phyloP scores from a whole-genome alignment of 2,888 invertebrate species.

The Petrolisthes manimaculis region DNA sequence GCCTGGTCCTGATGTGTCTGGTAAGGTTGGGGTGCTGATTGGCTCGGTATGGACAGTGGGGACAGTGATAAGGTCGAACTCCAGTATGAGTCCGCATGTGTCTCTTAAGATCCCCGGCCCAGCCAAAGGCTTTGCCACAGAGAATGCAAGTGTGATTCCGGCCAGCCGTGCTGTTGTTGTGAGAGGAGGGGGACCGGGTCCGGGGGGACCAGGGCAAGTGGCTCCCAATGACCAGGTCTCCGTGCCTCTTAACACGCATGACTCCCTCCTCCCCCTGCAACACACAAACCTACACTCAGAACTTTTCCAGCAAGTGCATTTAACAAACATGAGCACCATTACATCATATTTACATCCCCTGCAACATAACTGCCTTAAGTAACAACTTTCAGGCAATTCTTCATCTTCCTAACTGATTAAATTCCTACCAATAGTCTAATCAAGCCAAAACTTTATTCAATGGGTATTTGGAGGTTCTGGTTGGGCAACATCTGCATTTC shows the following conservation, averaged over 20 bases:
- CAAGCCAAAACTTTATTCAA: background rate
- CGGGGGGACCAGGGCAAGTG: slow-evolving; percentile 34
- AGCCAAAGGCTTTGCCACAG: slow-evolving; percentile 62
- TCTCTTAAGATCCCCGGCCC: slow-evolving; percentile 55
- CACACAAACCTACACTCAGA: slow-evolving; percentile 60
- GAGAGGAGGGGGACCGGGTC: slow-evolving; percentile 38
- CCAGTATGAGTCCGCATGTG: slow-evolving; percentile 64
- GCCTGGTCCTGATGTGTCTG: slow-evolving; percentile 54
- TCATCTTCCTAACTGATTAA: no score
- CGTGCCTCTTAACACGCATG: slow-evolving; percentile 51
- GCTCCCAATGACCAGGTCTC: slow-evolving; percentile 33
- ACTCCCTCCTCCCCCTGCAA: slow-evolving; percentile 52
- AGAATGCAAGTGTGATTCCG: slow-evolving; percentile 47
- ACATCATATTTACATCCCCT: background rate
- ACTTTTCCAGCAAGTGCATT: slow-evolving; percentile 6
- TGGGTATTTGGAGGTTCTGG: slow-evolving; percentile 19
- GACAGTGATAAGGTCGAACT: slow-evolving; percentile 60
- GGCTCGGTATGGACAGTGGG: slow-evolving; percentile 60
- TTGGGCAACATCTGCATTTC: slow-evolving; percentile 11
- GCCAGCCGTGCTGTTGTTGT: slow-evolving; percentile 14
- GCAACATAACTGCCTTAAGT: background rate
- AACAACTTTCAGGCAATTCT: no score
- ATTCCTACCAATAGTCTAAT: no score
- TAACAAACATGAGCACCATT: slow-evolving; percentile 36
- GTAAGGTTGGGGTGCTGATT: slow-evolving; percentile 59